Evolutionary conservation across 1,140 invertebrate species (phyloP).

Genomic region (Portunus trituberculatus): DNA sequence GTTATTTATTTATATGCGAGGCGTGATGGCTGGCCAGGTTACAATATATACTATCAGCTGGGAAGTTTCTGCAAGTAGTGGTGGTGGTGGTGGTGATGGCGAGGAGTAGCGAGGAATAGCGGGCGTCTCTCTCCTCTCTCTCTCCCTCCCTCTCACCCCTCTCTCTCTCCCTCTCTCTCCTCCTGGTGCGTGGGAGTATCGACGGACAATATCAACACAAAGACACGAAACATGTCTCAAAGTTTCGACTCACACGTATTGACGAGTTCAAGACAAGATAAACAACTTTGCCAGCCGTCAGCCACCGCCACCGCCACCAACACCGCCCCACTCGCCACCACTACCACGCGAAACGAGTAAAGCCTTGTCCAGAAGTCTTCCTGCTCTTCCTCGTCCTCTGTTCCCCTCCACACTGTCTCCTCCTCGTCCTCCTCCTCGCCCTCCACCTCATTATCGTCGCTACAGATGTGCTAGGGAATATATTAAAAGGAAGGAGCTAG

Average conservation of each 20-base stretch:
- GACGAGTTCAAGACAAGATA: constrained; percentile 47
- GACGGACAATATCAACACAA: constrained; percentile 34
- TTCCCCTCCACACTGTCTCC: too few species aligned
- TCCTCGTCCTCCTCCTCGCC: too few species aligned
- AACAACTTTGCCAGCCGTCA: constrained; percentile 5
- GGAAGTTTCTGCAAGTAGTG: not conserved
- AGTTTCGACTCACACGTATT: constrained; percentile 37
- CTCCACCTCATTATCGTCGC: too few species aligned
- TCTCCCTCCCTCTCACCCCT: not conserved
- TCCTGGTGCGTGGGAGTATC: not conserved
- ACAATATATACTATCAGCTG: not conserved
- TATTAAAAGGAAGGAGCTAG: too few species aligned
- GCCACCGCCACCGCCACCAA: not conserved
- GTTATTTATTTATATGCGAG: not conserved
- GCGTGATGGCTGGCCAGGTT: not conserved
- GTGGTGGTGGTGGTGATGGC: not conserved
- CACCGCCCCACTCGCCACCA: not conserved
- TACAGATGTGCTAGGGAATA: too few species aligned
- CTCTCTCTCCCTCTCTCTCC: not conserved
- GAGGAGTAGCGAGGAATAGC: not conserved
- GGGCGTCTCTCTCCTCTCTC: not conserved
- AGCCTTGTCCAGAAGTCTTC: too few species aligned
- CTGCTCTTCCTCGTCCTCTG: too few species aligned
- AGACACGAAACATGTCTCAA: constrained; percentile 46
- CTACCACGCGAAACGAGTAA: not conserved